These are phyloP conservation scores for Cloeon dipterum DNA, from an alignment of 2,888 invertebrate species.

Conservation along the genomic window DNA sequence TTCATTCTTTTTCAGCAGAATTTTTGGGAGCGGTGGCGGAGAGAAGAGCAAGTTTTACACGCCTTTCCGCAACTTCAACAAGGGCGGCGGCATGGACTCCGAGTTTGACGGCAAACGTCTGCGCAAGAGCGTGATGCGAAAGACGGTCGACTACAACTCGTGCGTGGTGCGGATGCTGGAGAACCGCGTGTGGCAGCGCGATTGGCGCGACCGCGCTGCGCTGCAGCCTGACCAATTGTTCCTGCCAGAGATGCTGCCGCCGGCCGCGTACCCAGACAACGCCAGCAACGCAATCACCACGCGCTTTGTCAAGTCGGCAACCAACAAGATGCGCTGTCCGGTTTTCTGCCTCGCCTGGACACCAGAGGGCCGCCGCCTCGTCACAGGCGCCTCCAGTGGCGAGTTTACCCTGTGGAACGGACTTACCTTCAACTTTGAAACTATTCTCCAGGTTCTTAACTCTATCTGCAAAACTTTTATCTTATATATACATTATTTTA, in stretches of 20 bases:
- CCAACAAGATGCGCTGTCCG: constrained; percentile 98
- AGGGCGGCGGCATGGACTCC: constrained; percentile 13
- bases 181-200: constrained; percentile 89
- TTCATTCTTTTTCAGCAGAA: not conserved
- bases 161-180: constrained; percentile 81
- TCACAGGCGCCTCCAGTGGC: constrained; percentile 97
- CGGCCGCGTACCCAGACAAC: constrained; percentile 81
- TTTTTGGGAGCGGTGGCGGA: constrained; percentile 14
- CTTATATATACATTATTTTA: no score
- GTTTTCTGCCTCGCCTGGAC: constrained; percentile 99
- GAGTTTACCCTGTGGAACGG: constrained; percentile 99
- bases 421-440: constrained; percentile 99
- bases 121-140: constrained; percentile 88
- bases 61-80: constrained; percentile 22
- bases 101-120: constrained; percentile 92
- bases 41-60: constrained; percentile 20
- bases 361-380: constrained; percentile 89
- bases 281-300: constrained; percentile 86
- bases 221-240: constrained; percentile 92
- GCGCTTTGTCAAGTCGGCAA: constrained; percentile 94
- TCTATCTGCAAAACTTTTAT: no score
- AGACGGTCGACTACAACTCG: constrained; percentile 95
- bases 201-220: constrained; percentile 66
- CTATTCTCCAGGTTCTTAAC: constrained; percentile 97
- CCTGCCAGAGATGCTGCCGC: constrained; percentile 79